These are phyloP conservation scores for Indicator indicator DNA, from an alignment of 2,113 vertebrate species.

Conservation along the genomic window DNA sequence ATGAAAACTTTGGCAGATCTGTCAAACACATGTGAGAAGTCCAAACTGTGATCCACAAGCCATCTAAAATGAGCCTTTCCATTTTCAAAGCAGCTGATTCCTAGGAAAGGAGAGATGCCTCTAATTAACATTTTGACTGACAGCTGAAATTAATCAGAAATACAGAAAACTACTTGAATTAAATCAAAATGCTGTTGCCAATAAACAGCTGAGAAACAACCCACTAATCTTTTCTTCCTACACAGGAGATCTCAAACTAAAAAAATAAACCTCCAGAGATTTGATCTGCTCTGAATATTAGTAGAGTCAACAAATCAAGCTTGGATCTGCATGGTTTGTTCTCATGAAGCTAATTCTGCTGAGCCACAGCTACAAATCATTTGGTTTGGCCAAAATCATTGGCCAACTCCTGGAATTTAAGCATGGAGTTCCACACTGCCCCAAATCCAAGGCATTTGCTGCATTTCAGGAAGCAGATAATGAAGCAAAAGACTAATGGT, in stretches of 20 bases:
- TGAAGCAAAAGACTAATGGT: background rate
- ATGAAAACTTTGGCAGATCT: background rate
- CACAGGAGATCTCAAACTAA: background rate
- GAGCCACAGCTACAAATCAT: background rate
- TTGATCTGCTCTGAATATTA: background rate
- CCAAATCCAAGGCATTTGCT: background rate
- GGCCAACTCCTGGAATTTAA: background rate
- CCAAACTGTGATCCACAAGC: background rate
- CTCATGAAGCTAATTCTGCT: background rate
- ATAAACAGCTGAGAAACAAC: background rate
- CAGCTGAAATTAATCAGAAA: background rate
- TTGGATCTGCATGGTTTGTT: background rate
- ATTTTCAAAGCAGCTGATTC: accelerated
- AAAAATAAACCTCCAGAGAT: background rate
- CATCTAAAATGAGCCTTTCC: background rate
- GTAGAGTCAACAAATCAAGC: background rate
- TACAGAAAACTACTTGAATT: background rate
- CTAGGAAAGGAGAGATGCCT: background rate
- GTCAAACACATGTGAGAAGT: background rate
- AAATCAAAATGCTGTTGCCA: background rate
- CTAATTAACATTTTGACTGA: background rate
- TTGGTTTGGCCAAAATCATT: background rate
- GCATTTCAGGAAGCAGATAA: background rate
- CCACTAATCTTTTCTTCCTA: background rate
- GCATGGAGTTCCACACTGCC: background rate